phyloP scores from a whole-genome alignment of 2,888 invertebrate species.

The Cephus runcator region DNA sequence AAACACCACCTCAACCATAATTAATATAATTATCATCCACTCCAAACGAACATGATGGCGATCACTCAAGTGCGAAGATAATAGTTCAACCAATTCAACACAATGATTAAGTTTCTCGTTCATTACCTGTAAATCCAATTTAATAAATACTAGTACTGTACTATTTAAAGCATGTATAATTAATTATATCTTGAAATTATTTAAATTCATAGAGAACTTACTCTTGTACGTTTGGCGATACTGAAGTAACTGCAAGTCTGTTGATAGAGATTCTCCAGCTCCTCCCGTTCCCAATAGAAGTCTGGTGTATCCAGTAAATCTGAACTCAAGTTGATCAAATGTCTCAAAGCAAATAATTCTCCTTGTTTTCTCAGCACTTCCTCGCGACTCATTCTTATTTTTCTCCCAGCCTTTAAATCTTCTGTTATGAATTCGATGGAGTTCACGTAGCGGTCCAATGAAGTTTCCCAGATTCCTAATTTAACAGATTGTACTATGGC shows the following conservation, averaged over 20 bases:
- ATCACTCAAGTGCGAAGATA: constrained; percentile 91
- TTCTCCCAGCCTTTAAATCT: constrained; percentile 80
- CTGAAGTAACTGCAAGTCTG: constrained; percentile 86
- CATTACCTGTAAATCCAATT: constrained; percentile 76
- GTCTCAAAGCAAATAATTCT: constrained; percentile 88
- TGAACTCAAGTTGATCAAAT: constrained; percentile 91
- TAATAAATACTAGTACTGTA: background rate
- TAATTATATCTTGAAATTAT: background rate
- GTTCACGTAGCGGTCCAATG: constrained; percentile 84
- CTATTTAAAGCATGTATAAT: background rate
- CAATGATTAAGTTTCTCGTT: constrained; percentile 97
- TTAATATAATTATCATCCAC: constrained; percentile 97
- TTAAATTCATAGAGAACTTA: constrained; percentile 54
- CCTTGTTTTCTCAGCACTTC: constrained; percentile 84
- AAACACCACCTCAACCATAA: constrained; percentile 93
- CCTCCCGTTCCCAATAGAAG: constrained; percentile 97
- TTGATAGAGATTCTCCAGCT: constrained; percentile 85
- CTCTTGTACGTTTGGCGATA: constrained; percentile 85
- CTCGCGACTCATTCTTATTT: constrained; percentile 75
- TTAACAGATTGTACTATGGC: constrained; percentile 94
- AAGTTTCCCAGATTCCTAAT: constrained; percentile 93
- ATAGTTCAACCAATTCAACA: constrained; percentile 88
- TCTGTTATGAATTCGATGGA: constrained; percentile 84
- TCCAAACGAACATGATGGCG: constrained; percentile 92
- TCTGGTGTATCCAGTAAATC: constrained; percentile 95